These are phyloP conservation scores for Habrosyne pyritoides DNA, from an alignment of 2,888 invertebrate genomes.

Conservation along the genomic window DNA sequence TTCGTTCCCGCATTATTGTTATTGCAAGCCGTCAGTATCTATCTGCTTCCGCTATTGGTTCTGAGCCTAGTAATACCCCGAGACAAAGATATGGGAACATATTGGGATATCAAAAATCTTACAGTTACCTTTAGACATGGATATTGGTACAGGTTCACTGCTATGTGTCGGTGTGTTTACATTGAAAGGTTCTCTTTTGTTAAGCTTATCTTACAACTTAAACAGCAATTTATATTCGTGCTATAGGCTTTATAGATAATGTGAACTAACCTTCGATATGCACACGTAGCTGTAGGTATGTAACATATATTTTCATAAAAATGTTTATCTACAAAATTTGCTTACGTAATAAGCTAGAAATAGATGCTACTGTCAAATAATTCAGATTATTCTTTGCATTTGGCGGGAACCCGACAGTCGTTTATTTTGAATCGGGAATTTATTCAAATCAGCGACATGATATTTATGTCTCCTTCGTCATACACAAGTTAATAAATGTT, in stretches of 20 bases:
- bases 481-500: constrained; percentile 24
- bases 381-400: constrained; percentile 40
- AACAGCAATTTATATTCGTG: neutral
- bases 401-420: constrained; percentile 27
- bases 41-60: constrained; percentile 74
- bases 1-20: constrained; percentile 81
- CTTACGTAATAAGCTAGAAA: constrained; percentile 30
- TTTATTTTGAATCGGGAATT: constrained; percentile 38
- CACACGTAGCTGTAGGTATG: constrained; percentile 7
- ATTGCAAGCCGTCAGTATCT: constrained; percentile 78
- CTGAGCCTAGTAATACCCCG: constrained; percentile 69
- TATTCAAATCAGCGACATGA: constrained; percentile 47
- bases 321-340: constrained; percentile 21
- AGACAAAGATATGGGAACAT: constrained; percentile 64
- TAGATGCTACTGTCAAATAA: constrained; percentile 38
- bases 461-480: constrained; percentile 31
- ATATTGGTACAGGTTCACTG: neutral
- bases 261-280: neutral
- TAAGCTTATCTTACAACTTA: neutral
- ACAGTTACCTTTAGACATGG: constrained; percentile 21
- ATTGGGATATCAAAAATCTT: constrained; percentile 35
- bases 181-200: neutral
- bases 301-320: neutral
- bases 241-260: neutral
- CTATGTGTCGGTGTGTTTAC: neutral